Evolutionary conservation across 2,113 vertebrate species (phyloP), one percentile per base, ranked within the genome.

Genomic region (Cebus imitator): DNA sequence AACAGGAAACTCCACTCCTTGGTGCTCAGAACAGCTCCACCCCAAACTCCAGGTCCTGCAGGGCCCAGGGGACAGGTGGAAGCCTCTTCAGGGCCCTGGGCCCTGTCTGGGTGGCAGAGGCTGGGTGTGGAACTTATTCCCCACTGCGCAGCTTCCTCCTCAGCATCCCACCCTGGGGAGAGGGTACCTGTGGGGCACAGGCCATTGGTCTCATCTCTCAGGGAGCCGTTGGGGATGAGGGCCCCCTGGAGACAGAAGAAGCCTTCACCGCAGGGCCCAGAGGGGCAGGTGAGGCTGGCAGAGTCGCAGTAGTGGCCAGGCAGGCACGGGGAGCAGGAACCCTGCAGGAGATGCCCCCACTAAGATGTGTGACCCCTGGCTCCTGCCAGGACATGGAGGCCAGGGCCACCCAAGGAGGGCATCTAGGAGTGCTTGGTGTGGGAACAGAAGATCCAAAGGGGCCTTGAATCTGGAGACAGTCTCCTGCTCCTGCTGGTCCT

Each of bases 221-320:
- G 84, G 90, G 97, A 97, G 96, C 98, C 97, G 43, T 99, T 98
- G 97, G 99, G 98, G 85, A 99, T 73, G 91, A 98, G 23, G 7
- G 98, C 97, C 88, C 99, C 98, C 11, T 66, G 96, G 18, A 93
- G 97, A 89, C 99, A 99, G 97, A 99, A 99, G 97, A 99, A 99
- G 32, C 99, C 99, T 93, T 98, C 92, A 94, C 98, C 98, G 98
- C 99, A 99, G 98, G 98, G 75, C 7, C 99, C 99, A 32, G 98
- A 98, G 37, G 99, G 99, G 32, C 97, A 94, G 0, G 97, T 66
- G 1, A 99, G 99, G 2, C 99, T 99, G 0, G 95, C 78, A 8
- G 98, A 97, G 73, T 97, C 64, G 37, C 99, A 99, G 87, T 99
- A 99, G 98, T 99, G 99, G 21, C 99, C 99, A 80, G 98, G 97